Conservation (phyloP, 2,113 vertebrate species). For the Macrotis lagotis region DNA sequence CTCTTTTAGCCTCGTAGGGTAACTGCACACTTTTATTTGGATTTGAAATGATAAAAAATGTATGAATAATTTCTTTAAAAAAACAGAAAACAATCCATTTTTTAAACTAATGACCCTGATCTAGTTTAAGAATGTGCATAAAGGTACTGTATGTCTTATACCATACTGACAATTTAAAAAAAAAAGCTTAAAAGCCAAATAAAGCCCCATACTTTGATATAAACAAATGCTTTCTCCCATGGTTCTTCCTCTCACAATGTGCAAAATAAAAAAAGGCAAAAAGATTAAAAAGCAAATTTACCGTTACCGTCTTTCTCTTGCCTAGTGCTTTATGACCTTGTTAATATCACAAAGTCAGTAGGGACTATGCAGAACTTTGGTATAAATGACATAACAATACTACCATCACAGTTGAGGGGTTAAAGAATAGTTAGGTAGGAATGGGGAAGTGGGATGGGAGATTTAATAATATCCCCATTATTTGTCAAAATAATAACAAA, state of each 20-base stretch:
- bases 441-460: constrained; percentile 75
- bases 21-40: constrained; percentile 79
- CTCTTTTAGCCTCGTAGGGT: constrained; percentile 78
- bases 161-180: constrained; percentile 82
- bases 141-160: constrained; percentile 83
- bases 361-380: constrained; percentile 92
- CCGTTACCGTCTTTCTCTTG: constrained; percentile 83
- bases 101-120: constrained; percentile 77
- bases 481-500: constrained; percentile 84
- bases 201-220: constrained; percentile 74
- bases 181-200: constrained; percentile 80
- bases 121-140: constrained; percentile 83
- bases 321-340: constrained; percentile 88
- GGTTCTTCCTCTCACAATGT: constrained; percentile 89
- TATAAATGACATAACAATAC: constrained; percentile 87
- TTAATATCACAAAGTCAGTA: constrained; percentile 82
- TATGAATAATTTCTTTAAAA: constrained; percentile 67
- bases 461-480: constrained; percentile 83
- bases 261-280: constrained; percentile 95
- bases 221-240: constrained; percentile 82
- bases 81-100: constrained; percentile 43
- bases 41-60: constrained; percentile 76
- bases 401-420: constrained; percentile 82
- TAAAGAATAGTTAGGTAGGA: constrained; percentile 59
- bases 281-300: constrained; percentile 87